A percentile compares a stretch with the other conserved stretches of the same genome.
These are phyloP conservation scores for Drosophila gaucha DNA, from an alignment of 2,888 invertebrate species.

Conservation along the genomic window DNA sequence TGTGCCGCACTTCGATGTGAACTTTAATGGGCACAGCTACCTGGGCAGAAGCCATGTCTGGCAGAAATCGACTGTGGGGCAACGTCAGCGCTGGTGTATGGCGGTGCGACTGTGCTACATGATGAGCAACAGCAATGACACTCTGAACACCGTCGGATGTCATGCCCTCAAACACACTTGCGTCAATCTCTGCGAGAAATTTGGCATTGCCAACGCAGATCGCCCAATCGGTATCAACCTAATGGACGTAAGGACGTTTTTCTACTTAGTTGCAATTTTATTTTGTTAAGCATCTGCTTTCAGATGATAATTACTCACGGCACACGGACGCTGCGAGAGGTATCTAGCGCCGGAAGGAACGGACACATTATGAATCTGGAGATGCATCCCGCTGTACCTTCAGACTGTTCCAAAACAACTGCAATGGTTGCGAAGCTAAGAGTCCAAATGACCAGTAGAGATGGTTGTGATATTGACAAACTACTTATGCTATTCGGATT, in stretches of 20 bases:
- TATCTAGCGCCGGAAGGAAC: neutral
- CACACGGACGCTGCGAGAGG: conserved; percentile 7
- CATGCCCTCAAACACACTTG: conserved; percentile 35
- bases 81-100: conserved; percentile 13
- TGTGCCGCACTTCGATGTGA: conserved; percentile 23
- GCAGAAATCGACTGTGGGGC: conserved; percentile 12
- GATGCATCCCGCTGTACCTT: conserved; percentile 2
- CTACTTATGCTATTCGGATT: conserved; percentile 9
- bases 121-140: conserved; percentile 15
- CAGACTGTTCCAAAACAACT: conserved; percentile 22
- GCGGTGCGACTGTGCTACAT: conserved; percentile 21
- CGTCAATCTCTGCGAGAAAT: conserved; percentile 19
- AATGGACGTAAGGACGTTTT: conserved; percentile 5
- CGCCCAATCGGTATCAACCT: conserved; percentile 6
- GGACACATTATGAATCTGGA: conserved; percentile 17
- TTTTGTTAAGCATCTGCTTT: neutral
- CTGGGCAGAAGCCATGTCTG: conserved; percentile 29
- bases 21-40: conserved; percentile 13
- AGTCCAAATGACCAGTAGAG: neutral
- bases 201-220: conserved; percentile 11
- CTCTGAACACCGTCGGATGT: conserved; percentile 17
- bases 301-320: conserved; percentile 32
- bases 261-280: neutral
- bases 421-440: conserved; percentile 5
- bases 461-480: neutral